Conservation (phyloP, 2,113 vertebrate species). For the Cepphus grylle region DNA sequence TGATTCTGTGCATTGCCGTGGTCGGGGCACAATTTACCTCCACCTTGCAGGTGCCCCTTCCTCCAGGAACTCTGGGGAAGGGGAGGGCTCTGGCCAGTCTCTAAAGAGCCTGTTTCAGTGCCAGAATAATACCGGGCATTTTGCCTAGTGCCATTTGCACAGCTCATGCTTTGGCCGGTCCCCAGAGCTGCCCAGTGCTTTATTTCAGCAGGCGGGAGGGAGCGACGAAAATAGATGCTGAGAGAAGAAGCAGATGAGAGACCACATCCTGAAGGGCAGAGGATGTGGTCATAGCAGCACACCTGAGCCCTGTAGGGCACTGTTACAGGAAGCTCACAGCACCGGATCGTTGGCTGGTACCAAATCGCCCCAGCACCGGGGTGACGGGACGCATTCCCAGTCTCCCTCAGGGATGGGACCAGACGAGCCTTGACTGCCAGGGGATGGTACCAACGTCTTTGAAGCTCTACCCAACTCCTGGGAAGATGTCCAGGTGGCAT, state of each 20-base stretch:
- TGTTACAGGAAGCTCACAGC: not conserved
- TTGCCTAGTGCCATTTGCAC: not conserved
- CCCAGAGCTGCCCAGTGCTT: not conserved
- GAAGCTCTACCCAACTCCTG: not conserved
- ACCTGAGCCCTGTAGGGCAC: not conserved
- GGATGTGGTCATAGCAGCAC: not conserved
- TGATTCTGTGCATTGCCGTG: rapidly evolving
- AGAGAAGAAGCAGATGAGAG: not conserved
- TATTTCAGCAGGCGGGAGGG: not conserved
- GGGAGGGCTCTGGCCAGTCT: not conserved
- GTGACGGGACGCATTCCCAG: not conserved
- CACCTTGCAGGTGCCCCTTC: not conserved
- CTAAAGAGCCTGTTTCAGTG: not conserved
- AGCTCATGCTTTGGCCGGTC: not conserved
- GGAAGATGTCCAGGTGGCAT: not conserved
- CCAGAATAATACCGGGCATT: not conserved
- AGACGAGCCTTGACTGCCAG: not conserved
- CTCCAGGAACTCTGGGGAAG: not conserved
- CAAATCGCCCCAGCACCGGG: rapidly evolving
- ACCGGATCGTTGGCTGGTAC: not conserved
- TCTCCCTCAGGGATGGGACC: not conserved
- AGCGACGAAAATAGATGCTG: rapidly evolving
- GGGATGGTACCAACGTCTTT: not conserved
- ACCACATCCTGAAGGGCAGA: not conserved
- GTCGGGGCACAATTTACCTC: not conserved